Conservation (phyloP, 2,797 vertebrate species). For the Alectoris magna region DNA sequence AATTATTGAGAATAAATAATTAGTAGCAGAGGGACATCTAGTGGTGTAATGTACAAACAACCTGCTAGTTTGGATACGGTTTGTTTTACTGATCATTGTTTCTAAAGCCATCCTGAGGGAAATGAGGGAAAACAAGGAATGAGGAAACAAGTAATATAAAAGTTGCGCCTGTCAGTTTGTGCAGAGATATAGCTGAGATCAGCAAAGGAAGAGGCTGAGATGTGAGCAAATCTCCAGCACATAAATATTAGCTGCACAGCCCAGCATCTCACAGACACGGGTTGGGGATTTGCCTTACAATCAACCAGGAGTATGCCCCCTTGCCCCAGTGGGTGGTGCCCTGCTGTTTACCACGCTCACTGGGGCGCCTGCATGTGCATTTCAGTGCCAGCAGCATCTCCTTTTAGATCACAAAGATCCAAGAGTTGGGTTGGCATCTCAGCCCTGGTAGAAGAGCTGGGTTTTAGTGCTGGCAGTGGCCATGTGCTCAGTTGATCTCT, state of each 20-base stretch:
- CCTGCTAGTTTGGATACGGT: accelerated
- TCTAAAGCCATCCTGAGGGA: neutral
- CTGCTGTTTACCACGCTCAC: neutral
- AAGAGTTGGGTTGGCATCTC: neutral
- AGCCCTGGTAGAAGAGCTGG: accelerated
- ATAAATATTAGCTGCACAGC: accelerated
- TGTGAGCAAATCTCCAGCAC: neutral
- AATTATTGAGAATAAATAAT: neutral
- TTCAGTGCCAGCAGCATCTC: neutral
- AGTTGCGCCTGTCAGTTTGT: neutral
- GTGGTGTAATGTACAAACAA: neutral
- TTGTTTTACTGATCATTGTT: neutral
- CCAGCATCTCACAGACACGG: neutral
- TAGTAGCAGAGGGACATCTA: conserved; percentile 50
- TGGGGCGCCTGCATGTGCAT: neutral
- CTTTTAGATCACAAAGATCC: neutral
- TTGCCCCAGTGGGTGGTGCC: no score
- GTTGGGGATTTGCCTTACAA: neutral
- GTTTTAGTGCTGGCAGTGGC: neutral
- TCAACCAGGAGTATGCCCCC: neutral
- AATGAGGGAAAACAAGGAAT: neutral
- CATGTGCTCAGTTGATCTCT: neutral
- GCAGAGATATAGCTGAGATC: neutral
- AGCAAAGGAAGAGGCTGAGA: neutral
- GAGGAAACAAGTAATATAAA: neutral